Base-by-base conservation (phyloP, 2,797 vertebrate species). In the Siniperca undulata region DNA sequence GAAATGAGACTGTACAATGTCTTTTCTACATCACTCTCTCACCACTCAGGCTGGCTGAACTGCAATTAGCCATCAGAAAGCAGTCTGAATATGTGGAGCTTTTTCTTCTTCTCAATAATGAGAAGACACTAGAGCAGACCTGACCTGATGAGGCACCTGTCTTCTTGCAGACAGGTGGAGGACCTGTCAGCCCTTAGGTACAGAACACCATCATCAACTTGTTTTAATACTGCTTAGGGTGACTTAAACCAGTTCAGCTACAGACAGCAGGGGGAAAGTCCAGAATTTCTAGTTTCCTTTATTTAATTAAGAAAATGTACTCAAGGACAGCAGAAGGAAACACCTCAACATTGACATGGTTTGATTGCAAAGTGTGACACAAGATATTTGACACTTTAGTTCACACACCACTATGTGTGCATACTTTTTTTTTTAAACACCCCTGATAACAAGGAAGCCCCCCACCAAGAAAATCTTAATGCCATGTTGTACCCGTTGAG, bases 41-140 rank as follows among this genome's bases (percentile, higher is more conserved):
- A 62, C 50, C 62, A 60, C 44, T 72, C 9, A 62, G 34, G 52
- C 62, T 70, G 70, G 61, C 65, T 55, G 10, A 65, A 55, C 64
- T 65, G 58, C 66, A 82, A 80, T 52, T n/a, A 69, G 38, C 67
- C 44, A 62, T 56, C 74, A 77, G 76, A 82, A 81, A 90, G 77
- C 68, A 34, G 44, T 44, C 59, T 62, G 68, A 85, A 72, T 56
- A 73, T 77, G 78, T 80, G 65, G 38, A 87, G 78, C 74, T 64
- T 86, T 74, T 50, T 17, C 77, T 65, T 77, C 70, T 77, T 85
- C 83, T 77, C 53, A 75, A 77, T 85, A 86, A 92, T 87, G 69
- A 89, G 84, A 69, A 59, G 82, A 86, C 48, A 77, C 74, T 52
- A 65, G 19, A 52, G 50, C 78, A 86, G 70, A 88, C 53, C 79